phyloP scores from a whole-genome alignment of 2,113 vertebrate species.

The Nothobranchius furzeri region DNA sequence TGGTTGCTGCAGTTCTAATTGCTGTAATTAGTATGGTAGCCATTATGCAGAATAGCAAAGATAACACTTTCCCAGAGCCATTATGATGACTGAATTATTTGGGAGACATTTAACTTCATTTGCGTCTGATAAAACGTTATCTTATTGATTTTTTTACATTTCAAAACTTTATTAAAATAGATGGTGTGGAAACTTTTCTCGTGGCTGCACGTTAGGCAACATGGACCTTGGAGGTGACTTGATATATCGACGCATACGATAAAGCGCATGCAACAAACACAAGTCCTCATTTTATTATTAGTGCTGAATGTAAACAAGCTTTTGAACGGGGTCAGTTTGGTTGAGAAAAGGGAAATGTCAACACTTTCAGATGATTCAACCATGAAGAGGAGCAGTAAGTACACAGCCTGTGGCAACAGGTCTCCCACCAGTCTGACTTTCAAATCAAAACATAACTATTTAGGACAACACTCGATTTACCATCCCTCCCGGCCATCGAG shows the following conservation, averaged over 20 bases:
- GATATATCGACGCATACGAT: conserved; percentile 3
- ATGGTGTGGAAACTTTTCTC: conserved; percentile 5
- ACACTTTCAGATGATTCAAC: conserved; percentile 11
- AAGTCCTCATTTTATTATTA: conserved; percentile 20
- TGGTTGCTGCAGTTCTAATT: conserved; percentile 30
- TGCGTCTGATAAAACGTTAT: conserved; percentile 6
- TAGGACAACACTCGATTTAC: conserved; percentile 21
- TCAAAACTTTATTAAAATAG: neutral
- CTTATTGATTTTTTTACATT: neutral
- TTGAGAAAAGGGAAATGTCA: conserved; percentile 26
- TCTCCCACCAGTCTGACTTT: conserved; percentile 20
- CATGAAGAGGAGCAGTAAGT: conserved; percentile 9
- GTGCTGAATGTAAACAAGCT: conserved; percentile 2
- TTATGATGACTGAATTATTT: conserved; percentile 47
- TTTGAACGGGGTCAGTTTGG: conserved; percentile 9
- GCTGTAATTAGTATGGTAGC: conserved; percentile 17
- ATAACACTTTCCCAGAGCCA: conserved; percentile 26
- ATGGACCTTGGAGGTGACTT: neutral
- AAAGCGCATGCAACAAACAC: neutral
- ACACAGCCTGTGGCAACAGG: conserved; percentile 32
- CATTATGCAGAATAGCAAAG: conserved; percentile 45
- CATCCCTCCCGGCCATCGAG: conserved; percentile 11
- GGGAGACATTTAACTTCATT: conserved; percentile 8
- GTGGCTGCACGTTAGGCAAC: neutral
- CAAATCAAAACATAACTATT: conserved; percentile 35